phyloP scores from a whole-genome alignment of 1,140 invertebrate genomes.

The Planococcus citri region DNA sequence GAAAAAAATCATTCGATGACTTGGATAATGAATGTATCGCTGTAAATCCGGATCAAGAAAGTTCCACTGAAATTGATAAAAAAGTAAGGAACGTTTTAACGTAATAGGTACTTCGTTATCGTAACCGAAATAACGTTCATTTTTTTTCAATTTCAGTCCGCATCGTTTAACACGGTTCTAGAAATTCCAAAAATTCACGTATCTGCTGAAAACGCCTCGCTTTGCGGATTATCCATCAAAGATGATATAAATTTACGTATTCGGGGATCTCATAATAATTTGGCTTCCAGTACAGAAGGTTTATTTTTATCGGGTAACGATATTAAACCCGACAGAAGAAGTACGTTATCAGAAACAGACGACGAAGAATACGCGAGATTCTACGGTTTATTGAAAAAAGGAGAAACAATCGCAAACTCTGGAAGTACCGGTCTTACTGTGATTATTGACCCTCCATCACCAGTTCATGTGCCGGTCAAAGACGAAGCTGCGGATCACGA shows the following conservation, averaged over 20 bases:
- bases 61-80: background rate
- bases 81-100: conserved; percentile 4
- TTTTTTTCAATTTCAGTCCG: background rate
- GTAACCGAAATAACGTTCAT: too few species aligned
- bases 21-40: conserved; percentile 21
- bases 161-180: background rate
- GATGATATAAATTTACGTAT: conserved; percentile 30
- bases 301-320: conserved; percentile 22
- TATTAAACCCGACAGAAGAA: conserved; percentile 24
- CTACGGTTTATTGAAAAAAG: conserved; percentile 25
- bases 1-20: conserved; percentile 23
- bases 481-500: conserved; percentile 32
- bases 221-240: background rate
- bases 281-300: conserved; percentile 27
- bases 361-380: conserved; percentile 27
- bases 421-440: conserved; percentile 33
- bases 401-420: conserved; percentile 23
- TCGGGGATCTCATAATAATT: conserved; percentile 32
- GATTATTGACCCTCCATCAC: conserved; percentile 55
- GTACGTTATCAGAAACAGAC: conserved; percentile 26
- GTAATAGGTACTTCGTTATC: too few species aligned
- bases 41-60: background rate
- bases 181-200: conserved; percentile 1
- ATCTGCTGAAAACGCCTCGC: background rate
- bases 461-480: conserved; percentile 32